Percentiles rank a stretch among this genome's conserved stretches.
Evolutionary conservation across 23 tunicate species (phyloP).

Genomic region (Halocynthia aurantium): DNA sequence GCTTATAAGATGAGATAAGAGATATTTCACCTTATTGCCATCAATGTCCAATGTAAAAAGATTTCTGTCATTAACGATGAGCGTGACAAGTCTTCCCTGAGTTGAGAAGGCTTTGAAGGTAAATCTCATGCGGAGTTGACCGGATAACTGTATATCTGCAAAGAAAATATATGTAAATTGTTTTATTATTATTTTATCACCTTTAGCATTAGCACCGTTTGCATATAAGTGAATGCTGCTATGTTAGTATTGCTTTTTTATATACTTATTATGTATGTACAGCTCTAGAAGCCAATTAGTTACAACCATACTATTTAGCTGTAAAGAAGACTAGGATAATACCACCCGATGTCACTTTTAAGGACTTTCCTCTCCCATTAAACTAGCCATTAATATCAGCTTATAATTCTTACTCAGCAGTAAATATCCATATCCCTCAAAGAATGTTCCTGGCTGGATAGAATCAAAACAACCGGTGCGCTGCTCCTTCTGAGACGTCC

Average conservation of each 20-base stretch:
- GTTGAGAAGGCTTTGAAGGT: neutral
- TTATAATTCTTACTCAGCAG: neutral
- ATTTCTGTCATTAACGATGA: neutral
- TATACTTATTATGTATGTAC: no score
- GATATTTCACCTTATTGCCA: neutral
- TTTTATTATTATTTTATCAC: no score
- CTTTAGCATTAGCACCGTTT: no score
- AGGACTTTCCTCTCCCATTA: no score
- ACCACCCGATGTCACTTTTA: neutral
- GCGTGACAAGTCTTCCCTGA: neutral
- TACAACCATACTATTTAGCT: no score
- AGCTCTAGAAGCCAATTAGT: no score
- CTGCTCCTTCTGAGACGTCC: neutral
- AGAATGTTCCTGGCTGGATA: neutral
- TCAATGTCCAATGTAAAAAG: neutral
- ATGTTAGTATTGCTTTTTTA: no score
- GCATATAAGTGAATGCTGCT: no score
- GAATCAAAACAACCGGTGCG: constrained; percentile 7
- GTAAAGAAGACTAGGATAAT: neutral
- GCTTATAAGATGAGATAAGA: neutral
- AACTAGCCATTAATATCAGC: no score
- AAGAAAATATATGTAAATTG: no score
- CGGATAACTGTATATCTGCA: neutral
- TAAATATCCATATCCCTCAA: constrained; percentile 6
- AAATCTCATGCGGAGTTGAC: constrained; percentile 4